Conservation (phyloP, 1,140 invertebrate genomes). For the Meloidogyne floridensis region DNA sequence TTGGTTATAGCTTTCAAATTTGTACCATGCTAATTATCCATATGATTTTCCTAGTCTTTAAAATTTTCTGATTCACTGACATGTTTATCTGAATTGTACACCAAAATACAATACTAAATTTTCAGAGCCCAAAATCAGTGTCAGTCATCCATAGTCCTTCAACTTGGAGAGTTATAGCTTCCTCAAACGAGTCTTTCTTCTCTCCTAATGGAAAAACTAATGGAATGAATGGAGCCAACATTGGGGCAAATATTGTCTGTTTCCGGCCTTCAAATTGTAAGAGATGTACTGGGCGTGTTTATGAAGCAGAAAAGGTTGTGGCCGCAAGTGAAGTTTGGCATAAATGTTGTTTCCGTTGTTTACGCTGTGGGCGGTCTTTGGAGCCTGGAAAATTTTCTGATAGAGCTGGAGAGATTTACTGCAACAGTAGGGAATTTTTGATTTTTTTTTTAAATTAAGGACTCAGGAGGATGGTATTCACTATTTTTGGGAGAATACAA, state of each 20-base stretch:
- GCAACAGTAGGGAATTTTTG: constrained; percentile 31
- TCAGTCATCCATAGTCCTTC: constrained; percentile 10
- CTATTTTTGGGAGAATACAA: too few species aligned
- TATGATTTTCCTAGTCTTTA: too few species aligned
- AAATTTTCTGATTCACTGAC: too few species aligned
- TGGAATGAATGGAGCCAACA: background rate
- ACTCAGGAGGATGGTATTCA: too few species aligned
- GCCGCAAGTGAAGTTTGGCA: constrained; percentile 43
- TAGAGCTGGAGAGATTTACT: constrained; percentile 36
- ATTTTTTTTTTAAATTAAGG: background rate
- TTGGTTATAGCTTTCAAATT: too few species aligned
- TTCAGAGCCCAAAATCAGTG: background rate
- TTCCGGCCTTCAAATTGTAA: constrained; percentile 26
- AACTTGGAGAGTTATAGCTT: background rate
- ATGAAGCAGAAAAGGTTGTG: constrained; percentile 40
- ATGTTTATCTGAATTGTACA: too few species aligned
- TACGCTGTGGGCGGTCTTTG: constrained; percentile 38
- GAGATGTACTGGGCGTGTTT: constrained; percentile 34
- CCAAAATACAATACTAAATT: too few species aligned
- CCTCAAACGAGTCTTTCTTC: background rate
- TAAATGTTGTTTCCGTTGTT: constrained; percentile 43
- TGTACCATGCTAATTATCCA: too few species aligned
- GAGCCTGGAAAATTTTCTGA: constrained; percentile 47
- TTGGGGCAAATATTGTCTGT: background rate
- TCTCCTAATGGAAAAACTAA: background rate